Conservation (phyloP, 2,113 vertebrate species). For the Gasterosteus aculeatus region DNA sequence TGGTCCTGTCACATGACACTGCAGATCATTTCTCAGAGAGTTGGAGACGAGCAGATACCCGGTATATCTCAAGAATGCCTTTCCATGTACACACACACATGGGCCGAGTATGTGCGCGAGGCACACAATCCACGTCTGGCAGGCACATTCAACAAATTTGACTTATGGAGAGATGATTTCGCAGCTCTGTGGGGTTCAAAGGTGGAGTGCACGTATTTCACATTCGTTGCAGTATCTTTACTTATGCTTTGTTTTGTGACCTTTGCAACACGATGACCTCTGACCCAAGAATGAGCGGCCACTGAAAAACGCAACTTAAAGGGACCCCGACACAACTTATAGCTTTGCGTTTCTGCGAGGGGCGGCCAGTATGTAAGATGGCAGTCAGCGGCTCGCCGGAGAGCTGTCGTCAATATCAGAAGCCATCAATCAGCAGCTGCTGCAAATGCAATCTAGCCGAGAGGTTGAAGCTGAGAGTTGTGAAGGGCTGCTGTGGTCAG, state of each 20-base stretch:
- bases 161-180: neutral
- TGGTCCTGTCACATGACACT: conserved; percentile 66
- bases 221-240: neutral
- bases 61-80: conserved; percentile 40
- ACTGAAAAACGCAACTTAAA: conserved; percentile 3
- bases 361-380: neutral
- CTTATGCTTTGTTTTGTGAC: neutral
- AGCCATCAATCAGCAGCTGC: conserved; percentile 48
- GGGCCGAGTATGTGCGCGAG: conserved; percentile 23
- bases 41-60: conserved; percentile 41
- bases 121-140: neutral
- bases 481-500: conserved; percentile 17
- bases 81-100: conserved; percentile 50
- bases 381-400: conserved; percentile 19
- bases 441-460: neutral
- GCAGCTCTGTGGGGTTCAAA: neutral
- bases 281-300: neutral
- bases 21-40: conserved; percentile 44
- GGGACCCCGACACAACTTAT: neutral
- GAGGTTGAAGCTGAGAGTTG: conserved; percentile 2
- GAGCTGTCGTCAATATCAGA: conserved; percentile 29
- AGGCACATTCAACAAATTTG: conserved; percentile 7
- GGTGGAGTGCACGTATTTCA: neutral
- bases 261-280: neutral
- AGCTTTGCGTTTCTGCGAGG: conserved; percentile 12